These are phyloP conservation scores for Dunckerocampus dactyliophorus DNA, from an alignment of 2,113 vertebrate species.

Conservation along the genomic window DNA sequence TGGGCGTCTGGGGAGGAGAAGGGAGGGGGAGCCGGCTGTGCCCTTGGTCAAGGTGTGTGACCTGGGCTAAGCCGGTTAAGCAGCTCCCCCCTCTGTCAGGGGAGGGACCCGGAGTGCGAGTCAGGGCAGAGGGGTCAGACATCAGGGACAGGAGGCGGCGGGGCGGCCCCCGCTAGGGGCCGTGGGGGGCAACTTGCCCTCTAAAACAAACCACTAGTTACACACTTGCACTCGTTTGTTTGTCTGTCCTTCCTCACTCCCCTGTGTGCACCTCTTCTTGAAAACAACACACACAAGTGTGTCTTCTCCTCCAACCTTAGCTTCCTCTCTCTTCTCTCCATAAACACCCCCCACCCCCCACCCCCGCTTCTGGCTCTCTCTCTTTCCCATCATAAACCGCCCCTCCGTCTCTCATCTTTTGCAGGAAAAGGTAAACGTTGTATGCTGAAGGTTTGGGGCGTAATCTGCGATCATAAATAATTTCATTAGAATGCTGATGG, in stretches of 20 bases:
- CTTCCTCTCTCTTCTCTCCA: conserved; percentile 36
- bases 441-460: conserved; percentile 66
- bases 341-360: conserved; percentile 38
- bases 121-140: conserved; percentile 63
- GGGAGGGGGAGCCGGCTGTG: conserved; percentile 37
- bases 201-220: conserved; percentile 70
- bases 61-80: conserved; percentile 71
- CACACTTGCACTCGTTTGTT: conserved; percentile 61
- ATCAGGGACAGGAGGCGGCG: conserved; percentile 41
- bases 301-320: conserved; percentile 21
- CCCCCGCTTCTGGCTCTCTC: conserved; percentile 11
- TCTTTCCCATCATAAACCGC: conserved; percentile 49
- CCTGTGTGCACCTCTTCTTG: conserved; percentile 34
- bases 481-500: conserved; percentile 75
- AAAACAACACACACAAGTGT: conserved; percentile 37
- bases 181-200: conserved; percentile 52
- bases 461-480: conserved; percentile 75
- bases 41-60: conserved; percentile 71
- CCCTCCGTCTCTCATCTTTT: conserved; percentile 40
- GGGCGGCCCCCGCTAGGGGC: conserved; percentile 22
- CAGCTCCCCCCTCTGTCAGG: conserved; percentile 61
- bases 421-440: conserved; percentile 51
- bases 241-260: conserved; percentile 59
- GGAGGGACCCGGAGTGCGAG: conserved; percentile 57
- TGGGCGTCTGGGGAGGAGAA: conserved; percentile 43